Evolutionary conservation across 2,797 vertebrate genomes (phyloP).

Genomic region (Rhyacichthys aspro): DNA sequence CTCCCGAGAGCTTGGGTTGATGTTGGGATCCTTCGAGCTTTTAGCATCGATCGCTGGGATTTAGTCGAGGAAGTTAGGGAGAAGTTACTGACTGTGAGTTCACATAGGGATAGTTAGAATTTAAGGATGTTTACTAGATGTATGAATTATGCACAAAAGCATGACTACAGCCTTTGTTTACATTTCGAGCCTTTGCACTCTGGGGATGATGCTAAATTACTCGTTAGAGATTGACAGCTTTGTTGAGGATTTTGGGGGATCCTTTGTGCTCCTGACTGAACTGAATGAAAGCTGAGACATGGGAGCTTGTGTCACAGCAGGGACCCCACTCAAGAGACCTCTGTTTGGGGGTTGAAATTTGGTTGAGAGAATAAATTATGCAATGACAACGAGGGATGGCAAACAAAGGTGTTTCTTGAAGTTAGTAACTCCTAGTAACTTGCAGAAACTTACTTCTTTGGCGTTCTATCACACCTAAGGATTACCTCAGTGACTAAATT

Average conservation of each 20-base stretch:
- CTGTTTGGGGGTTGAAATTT: not conserved
- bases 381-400: not conserved
- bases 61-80: conserved; percentile 60
- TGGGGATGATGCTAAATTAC: conserved; percentile 43
- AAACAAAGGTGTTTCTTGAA: conserved; percentile 6
- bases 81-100: conserved; percentile 62
- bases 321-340: not conserved
- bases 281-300: not conserved
- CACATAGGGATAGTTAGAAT: conserved; percentile 51
- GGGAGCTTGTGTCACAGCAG: conserved; percentile 4
- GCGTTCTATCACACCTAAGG: not conserved
- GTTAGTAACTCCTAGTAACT: not conserved
- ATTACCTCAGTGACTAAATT: not conserved
- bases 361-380: conserved; percentile 1
- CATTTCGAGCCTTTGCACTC: conserved; percentile 39
- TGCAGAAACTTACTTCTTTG: not conserved
- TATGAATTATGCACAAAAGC: conserved; percentile 54
- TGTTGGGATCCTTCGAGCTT: conserved; percentile 65
- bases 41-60: conserved; percentile 72
- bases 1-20: conserved; percentile 67
- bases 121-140: conserved; percentile 58
- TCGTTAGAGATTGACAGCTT: conserved; percentile 53
- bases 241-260: conserved; percentile 30
- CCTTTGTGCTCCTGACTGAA: not conserved
- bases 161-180: conserved; percentile 56